Evolutionary conservation across 2,888 invertebrate genomes (phyloP), one percentile per base, ranked within the genome.

Genomic region (Drosophila lutescens): DNA sequence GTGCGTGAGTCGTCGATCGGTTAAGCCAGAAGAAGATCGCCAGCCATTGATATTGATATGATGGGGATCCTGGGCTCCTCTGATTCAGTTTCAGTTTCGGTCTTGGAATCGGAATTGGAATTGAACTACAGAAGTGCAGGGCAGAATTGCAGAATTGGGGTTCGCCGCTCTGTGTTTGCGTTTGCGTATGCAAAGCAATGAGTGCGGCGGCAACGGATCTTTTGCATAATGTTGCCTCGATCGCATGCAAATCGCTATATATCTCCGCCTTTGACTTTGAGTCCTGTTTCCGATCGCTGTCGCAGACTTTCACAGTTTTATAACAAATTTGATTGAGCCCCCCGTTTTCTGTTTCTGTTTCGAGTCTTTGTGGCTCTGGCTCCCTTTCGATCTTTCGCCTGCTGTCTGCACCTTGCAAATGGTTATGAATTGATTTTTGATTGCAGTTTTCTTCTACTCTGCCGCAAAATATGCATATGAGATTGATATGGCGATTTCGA

Each of bases 371-470:
- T 12, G 7, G 2, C 12, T 32, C 4, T 10, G 2, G 2, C 26
- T 38, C 15, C 15, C 30, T 30, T 30, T 30, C 4, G n/a, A 12
- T 23, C 23, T 5, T 23, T 20, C 46, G 80, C 55, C 66, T 32
- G 57, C 51, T 65, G 82, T 82, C 83, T 82, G 82, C 86, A 87
- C 80, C 86, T 87, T 90, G 90, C 90, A 90, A 90, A 90, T 90
- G 90, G 80, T 91, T 91, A 91, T 90, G 90, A 90, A 90, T 90
- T 90, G 90, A 78, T 89, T 90, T 91, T 90, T 90, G 90, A 90
- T 90, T 90, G 90, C 88, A 75, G 66, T 38, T 36, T 56, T 62
- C 63, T 55, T 32, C 49, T 47, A 6, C 66, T 36, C 61, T 30
- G n/a, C 34, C 61, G 62, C 67, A 55, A 54, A 55, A 54, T 66